phyloP scores from a whole-genome alignment of 2,888 invertebrate genomes.

The Clusia tigrina region DNA sequence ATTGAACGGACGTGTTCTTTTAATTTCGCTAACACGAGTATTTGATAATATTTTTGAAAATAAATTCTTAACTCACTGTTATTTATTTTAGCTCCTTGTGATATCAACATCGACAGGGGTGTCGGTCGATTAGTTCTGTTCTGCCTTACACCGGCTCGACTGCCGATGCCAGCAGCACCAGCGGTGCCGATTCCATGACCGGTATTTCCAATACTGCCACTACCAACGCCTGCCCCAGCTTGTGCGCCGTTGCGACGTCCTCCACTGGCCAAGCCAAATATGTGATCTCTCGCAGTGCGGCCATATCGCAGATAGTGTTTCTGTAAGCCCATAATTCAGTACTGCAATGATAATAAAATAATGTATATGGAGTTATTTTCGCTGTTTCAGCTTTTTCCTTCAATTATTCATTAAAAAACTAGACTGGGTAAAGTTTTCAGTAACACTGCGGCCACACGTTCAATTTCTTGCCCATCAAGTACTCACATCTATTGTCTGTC shows the following conservation, averaged over 20 bases:
- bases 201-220: conserved; percentile 30
- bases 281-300: conserved; percentile 74
- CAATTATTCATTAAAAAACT: too few species aligned
- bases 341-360: conserved; percentile 44
- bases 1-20: too few species aligned
- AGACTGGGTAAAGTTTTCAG: too few species aligned
- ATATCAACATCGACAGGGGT: conserved; percentile 82
- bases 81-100: conserved; percentile 77
- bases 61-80: conserved; percentile 72
- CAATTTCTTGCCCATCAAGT: too few species aligned
- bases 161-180: conserved; percentile 17
- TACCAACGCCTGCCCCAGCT: conserved; percentile 26
- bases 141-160: conserved; percentile 37
- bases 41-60: too few species aligned
- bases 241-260: conserved; percentile 38
- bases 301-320: conserved; percentile 82
- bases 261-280: conserved; percentile 70
- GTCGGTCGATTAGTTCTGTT: conserved; percentile 66
- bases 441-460: too few species aligned
- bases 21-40: too few species aligned
- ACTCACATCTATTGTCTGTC: too few species aligned
- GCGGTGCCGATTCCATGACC: too few species aligned
- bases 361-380: conserved; percentile 7
- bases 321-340: conserved; percentile 72
- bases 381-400: too few species aligned